Evolutionary conservation across 2,113 vertebrate genomes (phyloP), one percentile per base, ranked within the genome.

Genomic region (Brachyhypopomus occidentalis): DNA sequence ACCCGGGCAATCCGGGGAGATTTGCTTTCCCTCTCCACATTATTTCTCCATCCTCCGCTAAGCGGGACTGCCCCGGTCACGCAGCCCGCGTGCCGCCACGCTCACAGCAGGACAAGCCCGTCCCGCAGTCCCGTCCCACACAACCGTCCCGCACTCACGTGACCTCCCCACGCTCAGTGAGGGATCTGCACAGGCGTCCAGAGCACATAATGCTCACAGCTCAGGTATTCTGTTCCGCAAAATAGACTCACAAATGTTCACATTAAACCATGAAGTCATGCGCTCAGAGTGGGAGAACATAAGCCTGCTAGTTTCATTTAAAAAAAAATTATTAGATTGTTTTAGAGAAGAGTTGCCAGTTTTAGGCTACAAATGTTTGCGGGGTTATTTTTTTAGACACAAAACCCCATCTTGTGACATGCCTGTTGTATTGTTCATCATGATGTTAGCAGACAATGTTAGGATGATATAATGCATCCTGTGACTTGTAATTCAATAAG

Each of bases 401-500:
- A 30, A 22, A 75, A 22, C 62, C 20, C 48, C 76, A 72, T 82
- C 75, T 75, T 38, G n/a, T 30, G 76, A 80, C 70, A 64, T 69
- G 38, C 78, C 75, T 69, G 60, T 83, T 82, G 41, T 27, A 27
- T 27, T 84, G 72, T 72, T 79, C 59, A 48, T 23, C 62, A 75
- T 22, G 77, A 81, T 58, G 60, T 66, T 60, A 66, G 58, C 70
- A 75, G 34, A 73, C 41, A 74, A 60, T 45, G n/a, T 71, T 83
- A 79, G 19, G 72, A 78, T 77, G 74, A 77, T 56, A 64, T 69
- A 81, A 84, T 0, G n/a, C 81, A 87, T 89, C 89, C 85, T 87
- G 84, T 91, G 92, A 91, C 88, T 86, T 82, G 41, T 89, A 88
- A 91, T 88, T 89, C 81, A 88, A 84, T 89, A 85, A 77, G 72